A percentile compares a stretch with the other conserved stretches of the same genome.
Conservation (phyloP, 1,140 invertebrate species). For the Chironomus tepperi region DNA sequence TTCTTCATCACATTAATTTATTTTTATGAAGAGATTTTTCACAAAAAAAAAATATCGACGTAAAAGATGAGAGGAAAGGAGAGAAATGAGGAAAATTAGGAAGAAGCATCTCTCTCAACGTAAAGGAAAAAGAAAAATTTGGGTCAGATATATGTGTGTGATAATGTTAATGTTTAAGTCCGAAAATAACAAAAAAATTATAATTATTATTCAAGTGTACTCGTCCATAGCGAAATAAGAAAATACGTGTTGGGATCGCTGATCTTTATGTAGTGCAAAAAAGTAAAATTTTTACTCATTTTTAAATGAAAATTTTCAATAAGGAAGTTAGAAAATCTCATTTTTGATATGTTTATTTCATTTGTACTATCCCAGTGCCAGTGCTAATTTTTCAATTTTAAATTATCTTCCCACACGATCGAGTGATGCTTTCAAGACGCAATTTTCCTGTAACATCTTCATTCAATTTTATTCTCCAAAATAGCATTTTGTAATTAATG, state of each 20-base stretch:
- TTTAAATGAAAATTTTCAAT: not conserved
- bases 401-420: not conserved
- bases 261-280: not conserved
- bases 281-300: not conserved
- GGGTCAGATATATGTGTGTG: not conserved
- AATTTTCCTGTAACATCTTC: too few species aligned
- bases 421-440: not conserved
- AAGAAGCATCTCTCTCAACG: not conserved
- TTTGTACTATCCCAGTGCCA: too few species aligned
- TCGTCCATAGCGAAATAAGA: too few species aligned
- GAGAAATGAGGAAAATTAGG: not conserved
- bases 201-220: too few species aligned
- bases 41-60: not conserved
- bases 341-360: constrained; percentile 1
- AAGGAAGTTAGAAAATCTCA: not conserved
- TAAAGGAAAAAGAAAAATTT: not conserved
- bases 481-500: too few species aligned
- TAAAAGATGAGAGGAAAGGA: not conserved
- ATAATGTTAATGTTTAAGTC: not conserved
- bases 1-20: constrained; percentile 10
- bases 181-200: not conserved
- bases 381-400: not conserved
- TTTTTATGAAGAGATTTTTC: not conserved
- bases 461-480: too few species aligned
- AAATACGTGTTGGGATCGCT: not conserved